Evolutionary conservation across 2,797 vertebrate species (phyloP).

Genomic region (Phoxinus dragarum): DNA sequence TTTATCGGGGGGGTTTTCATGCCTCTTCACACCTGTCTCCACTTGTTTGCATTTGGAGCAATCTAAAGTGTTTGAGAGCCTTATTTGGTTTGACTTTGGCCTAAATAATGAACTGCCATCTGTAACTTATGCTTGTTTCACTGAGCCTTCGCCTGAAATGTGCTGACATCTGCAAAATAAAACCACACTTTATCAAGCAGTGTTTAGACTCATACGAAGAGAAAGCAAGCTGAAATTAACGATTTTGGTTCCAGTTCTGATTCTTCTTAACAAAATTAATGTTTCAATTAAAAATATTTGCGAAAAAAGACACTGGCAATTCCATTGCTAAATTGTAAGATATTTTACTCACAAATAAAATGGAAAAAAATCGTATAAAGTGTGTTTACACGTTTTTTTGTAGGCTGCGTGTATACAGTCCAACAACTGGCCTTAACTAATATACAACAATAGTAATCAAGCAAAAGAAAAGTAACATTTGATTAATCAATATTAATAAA

Average conservation of each 20-base stretch:
- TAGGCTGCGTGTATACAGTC: not conserved
- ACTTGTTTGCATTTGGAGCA: conserved; percentile 36
- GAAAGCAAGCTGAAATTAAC: not conserved
- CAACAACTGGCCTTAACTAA: not conserved
- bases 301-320: not conserved
- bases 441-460: not conserved
- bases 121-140: conserved; percentile 1
- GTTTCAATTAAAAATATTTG: not conserved
- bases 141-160: conserved; percentile 2
- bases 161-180: conserved; percentile 30
- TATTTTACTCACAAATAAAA: not conserved
- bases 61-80: not conserved
- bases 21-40: conserved; percentile 42
- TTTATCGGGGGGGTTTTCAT: conserved; percentile 30
- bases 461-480: not conserved
- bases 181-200: conserved; percentile 6
- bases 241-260: not conserved
- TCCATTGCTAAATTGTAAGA: not conserved
- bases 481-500: not conserved
- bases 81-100: conserved; percentile 20
- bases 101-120: not conserved
- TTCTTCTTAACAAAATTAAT: not conserved
- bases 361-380: not conserved
- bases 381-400: not conserved
- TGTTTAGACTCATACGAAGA: not conserved